Conservation (phyloP, 2,888 invertebrate genomes). For the Calliscelio sp. region DNA sequence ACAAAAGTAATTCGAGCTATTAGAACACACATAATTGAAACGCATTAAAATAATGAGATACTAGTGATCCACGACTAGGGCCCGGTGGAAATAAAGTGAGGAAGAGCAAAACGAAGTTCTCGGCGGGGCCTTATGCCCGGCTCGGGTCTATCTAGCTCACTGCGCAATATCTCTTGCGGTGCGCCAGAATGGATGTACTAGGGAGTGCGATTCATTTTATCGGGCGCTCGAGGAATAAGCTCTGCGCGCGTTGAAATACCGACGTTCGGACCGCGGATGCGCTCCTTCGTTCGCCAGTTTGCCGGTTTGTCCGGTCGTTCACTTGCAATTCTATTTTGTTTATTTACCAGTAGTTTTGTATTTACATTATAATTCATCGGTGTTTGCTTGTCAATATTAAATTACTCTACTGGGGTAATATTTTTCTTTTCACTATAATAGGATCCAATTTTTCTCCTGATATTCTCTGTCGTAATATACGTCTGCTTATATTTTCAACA, state of each 20-base stretch:
- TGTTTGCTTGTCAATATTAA: constrained; percentile 10
- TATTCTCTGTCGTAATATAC: no score
- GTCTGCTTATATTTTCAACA: no score
- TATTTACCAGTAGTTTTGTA: constrained; percentile 47
- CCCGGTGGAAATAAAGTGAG: constrained; percentile 62
- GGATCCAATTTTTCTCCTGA: no score
- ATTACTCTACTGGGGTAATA: constrained; percentile 28
- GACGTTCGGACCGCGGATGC: constrained; percentile 47
- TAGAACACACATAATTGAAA: constrained; percentile 72
- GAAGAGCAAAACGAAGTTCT: constrained; percentile 59
- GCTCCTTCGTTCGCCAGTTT: constrained; percentile 32
- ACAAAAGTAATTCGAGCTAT: constrained; percentile 70
- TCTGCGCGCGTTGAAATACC: constrained; percentile 65
- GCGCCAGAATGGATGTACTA: constrained; percentile 74
- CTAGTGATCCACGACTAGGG: constrained; percentile 57
- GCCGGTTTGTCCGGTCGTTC: constrained; percentile 56
- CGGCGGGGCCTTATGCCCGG: constrained; percentile 61
- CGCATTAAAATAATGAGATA: constrained; percentile 74
- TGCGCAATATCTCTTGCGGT: constrained; percentile 73
- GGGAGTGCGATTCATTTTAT: constrained; percentile 77
- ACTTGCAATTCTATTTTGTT: constrained; percentile 56
- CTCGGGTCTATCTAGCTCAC: constrained; percentile 65
- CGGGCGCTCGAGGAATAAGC: constrained; percentile 64
- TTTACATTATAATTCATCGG: constrained; percentile 23
- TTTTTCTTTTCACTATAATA: no score